Base-by-base conservation (phyloP, 92 coral and sea anemone genomes). In the Paragorgia papillata region DNA sequence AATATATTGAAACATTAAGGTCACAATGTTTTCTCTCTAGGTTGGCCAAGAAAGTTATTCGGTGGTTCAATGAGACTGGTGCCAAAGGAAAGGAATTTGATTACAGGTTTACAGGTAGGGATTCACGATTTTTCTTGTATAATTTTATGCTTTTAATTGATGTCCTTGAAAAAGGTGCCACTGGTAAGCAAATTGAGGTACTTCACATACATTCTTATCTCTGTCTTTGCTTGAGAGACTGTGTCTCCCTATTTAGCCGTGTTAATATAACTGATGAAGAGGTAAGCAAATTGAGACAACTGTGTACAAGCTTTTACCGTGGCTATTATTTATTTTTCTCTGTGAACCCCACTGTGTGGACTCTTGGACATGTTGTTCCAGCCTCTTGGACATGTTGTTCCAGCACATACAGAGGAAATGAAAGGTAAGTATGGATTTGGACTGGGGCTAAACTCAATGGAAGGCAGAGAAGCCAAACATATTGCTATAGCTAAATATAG, bases 341-440 rank as follows among this genome's bases (percentile, higher is more conserved):
- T 6, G 58, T 58, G 17, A 21, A 51, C 35, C 73, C 62, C 12
- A 58, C 71, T 60, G 30, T 58, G 7, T 76, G 81, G 73, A 46
- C 54, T 62, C 26, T 76, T 28, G 71, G 81, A 13, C 54, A 76
- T 57, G 58, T n/a, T n/a, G n/a, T n/a, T n/a, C n/a, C n/a, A n/a
- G n/a, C n/a, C n/a, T n/a, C n/a, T n/a, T n/a, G n/a, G n/a, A n/a
- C n/a, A n/a, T n/a, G n/a, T 76, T 20, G 29, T 76, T 9, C 82
- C 73, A 7, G 54, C 43, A 24, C 82, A 76, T 35, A 44, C 71
- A 14, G 66, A 66, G 62, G 66, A 80, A 39, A 62, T 40, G 20
- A 80, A 68, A 37, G 41, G 40, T 50, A 66, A 66, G 54, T 66
- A 80, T 54, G 78, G 84, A 30, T 50, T 66, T 66, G 77, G 84